Conservation (phyloP, 2,113 vertebrate species). For the Amia ocellicauda region DNA sequence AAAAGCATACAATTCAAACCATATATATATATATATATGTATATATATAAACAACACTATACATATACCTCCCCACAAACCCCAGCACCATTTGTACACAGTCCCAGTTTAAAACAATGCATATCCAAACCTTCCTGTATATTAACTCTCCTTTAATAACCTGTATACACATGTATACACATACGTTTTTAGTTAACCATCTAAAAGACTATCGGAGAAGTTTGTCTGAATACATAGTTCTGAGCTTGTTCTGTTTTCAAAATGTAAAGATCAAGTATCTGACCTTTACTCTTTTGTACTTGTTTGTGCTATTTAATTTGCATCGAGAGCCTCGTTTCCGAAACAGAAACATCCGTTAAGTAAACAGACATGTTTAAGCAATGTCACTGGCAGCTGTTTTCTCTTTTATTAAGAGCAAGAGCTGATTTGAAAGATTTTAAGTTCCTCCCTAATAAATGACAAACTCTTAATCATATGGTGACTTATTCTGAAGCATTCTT, state of each 20-base stretch:
- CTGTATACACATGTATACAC: no score
- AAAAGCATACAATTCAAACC: slow-evolving; percentile 8
- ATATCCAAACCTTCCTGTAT: no score
- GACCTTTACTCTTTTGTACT: slow-evolving; percentile 53
- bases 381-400: slow-evolving; percentile 22
- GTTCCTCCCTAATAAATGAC: slow-evolving; percentile 53
- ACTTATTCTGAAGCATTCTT: no score
- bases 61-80: neutral
- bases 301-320: slow-evolving; percentile 64
- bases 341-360: slow-evolving; percentile 52
- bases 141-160: no score
- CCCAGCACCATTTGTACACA: no score
- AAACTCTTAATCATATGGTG: slow-evolving; percentile 64
- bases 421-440: slow-evolving; percentile 60
- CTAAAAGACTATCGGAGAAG: no score
- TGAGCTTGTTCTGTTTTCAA: neutral
- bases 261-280: slow-evolving; percentile 3
- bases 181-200: no score
- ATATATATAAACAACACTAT: slow-evolving; percentile 21
- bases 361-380: slow-evolving; percentile 23
- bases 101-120: no score
- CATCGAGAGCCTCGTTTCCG: slow-evolving; percentile 51
- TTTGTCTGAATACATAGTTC: no score
- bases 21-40: slow-evolving; percentile 2
- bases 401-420: slow-evolving; percentile 53